Percentiles rank a stretch among this genome's conserved stretches.
phyloP scores from a whole-genome alignment of 2,797 vertebrate genomes.

The Carapus acus region DNA sequence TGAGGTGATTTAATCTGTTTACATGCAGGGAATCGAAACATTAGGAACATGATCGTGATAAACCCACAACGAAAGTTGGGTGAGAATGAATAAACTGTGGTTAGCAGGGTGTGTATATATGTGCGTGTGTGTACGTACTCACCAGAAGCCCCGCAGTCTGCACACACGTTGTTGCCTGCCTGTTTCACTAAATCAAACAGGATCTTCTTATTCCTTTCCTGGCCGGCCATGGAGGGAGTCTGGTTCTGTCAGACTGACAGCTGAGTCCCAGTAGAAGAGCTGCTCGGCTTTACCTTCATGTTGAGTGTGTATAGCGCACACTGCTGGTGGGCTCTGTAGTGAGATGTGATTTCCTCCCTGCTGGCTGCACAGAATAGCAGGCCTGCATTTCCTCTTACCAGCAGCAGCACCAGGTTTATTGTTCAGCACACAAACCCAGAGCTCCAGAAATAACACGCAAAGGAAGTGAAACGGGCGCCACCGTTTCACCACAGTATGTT shows the following conservation, averaged over 20 bases:
- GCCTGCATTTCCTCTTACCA: constrained; percentile 61
- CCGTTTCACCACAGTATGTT: constrained; percentile 8
- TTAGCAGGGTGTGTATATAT: background rate
- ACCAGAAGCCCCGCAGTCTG: constrained; percentile 83
- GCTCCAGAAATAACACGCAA: constrained; percentile 64
- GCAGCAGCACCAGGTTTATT: constrained; percentile 56
- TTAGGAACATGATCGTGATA: background rate
- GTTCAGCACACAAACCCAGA: constrained; percentile 59
- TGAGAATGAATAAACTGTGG: background rate
- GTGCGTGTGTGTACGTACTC: constrained; percentile 39
- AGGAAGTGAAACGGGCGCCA: constrained; percentile 66
- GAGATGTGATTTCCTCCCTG: constrained; percentile 4
- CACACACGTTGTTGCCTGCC: constrained; percentile 76
- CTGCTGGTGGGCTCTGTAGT: constrained; percentile 6
- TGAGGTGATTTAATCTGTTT: background rate
- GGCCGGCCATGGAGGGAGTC: constrained; percentile 58
- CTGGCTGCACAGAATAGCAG: constrained; percentile 2
- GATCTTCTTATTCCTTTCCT: constrained; percentile 78
- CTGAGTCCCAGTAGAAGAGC: constrained; percentile 25
- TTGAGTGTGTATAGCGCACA: constrained; percentile 1
- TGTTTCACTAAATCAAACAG: constrained; percentile 73
- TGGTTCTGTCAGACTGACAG: constrained; percentile 22
- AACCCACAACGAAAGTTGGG: background rate
- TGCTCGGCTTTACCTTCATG: constrained; percentile 41
- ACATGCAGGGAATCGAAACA: background rate